These are phyloP conservation scores for Anguilla obscura DNA, from an alignment of 2,797 vertebrate species.

Conservation along the genomic window DNA sequence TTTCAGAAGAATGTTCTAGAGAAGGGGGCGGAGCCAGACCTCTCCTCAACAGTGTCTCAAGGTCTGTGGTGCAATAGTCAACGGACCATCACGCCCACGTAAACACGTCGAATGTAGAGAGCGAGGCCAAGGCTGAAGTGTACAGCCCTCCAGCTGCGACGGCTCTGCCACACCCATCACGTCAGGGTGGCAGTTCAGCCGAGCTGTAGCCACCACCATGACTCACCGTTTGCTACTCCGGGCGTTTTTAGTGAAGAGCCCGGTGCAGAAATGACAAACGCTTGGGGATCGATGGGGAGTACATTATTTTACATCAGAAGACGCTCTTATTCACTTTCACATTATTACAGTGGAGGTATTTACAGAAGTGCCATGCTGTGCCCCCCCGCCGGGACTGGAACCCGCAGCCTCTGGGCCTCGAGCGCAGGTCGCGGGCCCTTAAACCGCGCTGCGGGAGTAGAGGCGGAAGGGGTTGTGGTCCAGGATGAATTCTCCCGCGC, in stretches of 20 bases:
- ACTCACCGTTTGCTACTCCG: constrained; percentile 29
- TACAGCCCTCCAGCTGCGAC: not conserved
- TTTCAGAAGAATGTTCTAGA: constrained; percentile 44
- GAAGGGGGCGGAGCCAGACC: constrained; percentile 39
- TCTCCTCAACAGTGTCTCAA: constrained; percentile 45
- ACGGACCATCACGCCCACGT: constrained; percentile 46
- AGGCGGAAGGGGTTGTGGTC: constrained; percentile 67
- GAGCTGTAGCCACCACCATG: not conserved
- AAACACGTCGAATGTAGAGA: constrained; percentile 40
- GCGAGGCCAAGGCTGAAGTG: not conserved
- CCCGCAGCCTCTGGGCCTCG: not conserved
- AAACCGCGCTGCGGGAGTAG: constrained; percentile 51
- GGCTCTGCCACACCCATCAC: not conserved
- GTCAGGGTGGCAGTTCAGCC: not conserved
- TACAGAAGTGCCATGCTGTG: not conserved
- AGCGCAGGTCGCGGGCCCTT: not conserved
- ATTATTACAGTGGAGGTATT: not conserved
- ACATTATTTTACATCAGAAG: not conserved
- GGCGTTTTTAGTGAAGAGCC: constrained; percentile 19
- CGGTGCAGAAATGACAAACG: not conserved
- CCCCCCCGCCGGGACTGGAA: not conserved
- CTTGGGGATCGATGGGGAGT: not conserved
- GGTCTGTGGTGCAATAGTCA: constrained; percentile 60
- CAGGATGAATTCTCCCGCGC: constrained; percentile 78
- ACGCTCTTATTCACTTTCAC: not conserved